phyloP scores from a whole-genome alignment of 2,888 invertebrate genomes.

The Synergus gifuensis region DNA sequence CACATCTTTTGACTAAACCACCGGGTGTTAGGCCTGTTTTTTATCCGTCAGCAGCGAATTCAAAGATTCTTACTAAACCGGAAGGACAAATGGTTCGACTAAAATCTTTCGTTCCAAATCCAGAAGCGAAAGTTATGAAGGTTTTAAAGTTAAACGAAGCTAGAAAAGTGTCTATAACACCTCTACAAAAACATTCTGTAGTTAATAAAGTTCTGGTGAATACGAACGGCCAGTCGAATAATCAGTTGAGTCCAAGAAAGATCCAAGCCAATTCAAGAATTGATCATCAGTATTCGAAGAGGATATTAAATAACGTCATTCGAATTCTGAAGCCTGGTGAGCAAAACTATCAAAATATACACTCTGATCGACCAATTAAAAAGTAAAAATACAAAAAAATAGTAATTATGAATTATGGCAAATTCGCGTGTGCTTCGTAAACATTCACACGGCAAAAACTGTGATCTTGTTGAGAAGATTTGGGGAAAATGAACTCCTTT shows the following conservation, averaged over 20 bases:
- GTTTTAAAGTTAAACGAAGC: slow-evolving; percentile 19
- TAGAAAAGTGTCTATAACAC: slow-evolving; percentile 23
- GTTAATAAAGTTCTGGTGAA: background rate
- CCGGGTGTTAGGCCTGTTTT: background rate
- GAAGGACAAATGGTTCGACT: background rate
- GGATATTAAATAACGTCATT: slow-evolving; percentile 6
- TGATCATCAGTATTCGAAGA: slow-evolving; percentile 31
- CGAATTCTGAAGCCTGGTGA: slow-evolving; percentile 23
- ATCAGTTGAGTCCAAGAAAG: slow-evolving; percentile 2
- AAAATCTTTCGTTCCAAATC: background rate
- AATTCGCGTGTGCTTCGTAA: background rate
- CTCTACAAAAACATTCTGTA: background rate
- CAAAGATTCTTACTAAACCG: background rate
- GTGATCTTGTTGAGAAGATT: background rate
- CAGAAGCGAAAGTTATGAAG: slow-evolving; percentile 9
- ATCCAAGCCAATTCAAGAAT: background rate
- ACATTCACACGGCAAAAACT: background rate
- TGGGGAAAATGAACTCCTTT: background rate
- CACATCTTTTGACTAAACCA: background rate
- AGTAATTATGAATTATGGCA: background rate
- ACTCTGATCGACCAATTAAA: background rate
- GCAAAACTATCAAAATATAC: background rate
- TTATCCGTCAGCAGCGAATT: background rate
- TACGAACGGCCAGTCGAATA: background rate
- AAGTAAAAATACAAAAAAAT: background rate